Base-by-base conservation (phyloP, 1,140 invertebrate genomes). In the Muscidifurax raptorellus region DNA sequence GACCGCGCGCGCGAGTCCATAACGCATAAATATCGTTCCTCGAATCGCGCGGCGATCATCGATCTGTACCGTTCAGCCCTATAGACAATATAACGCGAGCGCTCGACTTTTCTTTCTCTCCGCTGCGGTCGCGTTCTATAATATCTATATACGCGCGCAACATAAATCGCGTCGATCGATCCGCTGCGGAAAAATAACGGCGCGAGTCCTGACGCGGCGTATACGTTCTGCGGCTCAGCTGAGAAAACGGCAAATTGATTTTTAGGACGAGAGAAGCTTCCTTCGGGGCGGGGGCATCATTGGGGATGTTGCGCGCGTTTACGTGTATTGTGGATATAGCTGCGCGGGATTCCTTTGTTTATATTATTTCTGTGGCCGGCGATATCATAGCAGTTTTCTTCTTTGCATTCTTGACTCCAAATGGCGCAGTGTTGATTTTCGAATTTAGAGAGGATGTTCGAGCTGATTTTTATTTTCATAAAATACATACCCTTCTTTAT, bases 11-110 rank as follows among this genome's bases (percentile, higher is more conserved):
- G 44, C 27, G 27, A 27, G 40, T 77, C 27, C 32, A 64, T 32
- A n/a, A 64, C 7, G 28, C n/a, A 22, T n/a, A 78, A 78, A 78
- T 78, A 64, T 78, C 52, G 59, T 78, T 32, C 18, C n/a, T 78
- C 52, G 15, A 64, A 30, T 32, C 13, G 22, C 10, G 22, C 10
- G 27, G 18, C 28, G 3, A 78, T 64, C 52, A 78, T 78, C 7
- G 22, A 44, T 44, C 36, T 59, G 52, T 59, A 59, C 52, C 52
- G 52, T 18, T 59, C 52, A n/a, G 6, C 52, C 18, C 22, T 22
- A 12, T 52, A 18, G n/a, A n/a, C 47, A 52, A 22, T 22, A 12
- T 52, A 18, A 1, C n/a, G 32, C 52, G 6, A 59, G 28, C 22
- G 13, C 15, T 40, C 9, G 9, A 40, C 36, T 52, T 52, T 52